Evolutionary conservation across 1,140 invertebrate species (phyloP), one percentile per base, ranked within the genome.

Genomic region (Calephelis nemesis): DNA sequence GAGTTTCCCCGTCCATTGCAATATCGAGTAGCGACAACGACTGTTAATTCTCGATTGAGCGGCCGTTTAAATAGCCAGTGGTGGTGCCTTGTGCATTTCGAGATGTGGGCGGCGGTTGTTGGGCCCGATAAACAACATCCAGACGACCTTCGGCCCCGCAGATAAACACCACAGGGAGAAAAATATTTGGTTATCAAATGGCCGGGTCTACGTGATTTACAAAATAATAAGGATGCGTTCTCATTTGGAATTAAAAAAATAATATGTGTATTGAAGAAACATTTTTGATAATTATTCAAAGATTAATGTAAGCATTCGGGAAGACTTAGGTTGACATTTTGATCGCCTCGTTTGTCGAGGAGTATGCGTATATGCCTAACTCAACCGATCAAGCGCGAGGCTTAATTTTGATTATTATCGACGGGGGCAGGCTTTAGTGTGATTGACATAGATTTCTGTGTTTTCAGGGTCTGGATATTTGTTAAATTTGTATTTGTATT

Each of bases 1-100:
- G 79, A 4, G 87, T 89, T 84, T 91, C 85, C 72, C 81, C 80
- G 62, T 91, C 88, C 88, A 91, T 76, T 62, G 40, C 62, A 50
- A 63, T 19, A 49, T 62, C n/a, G 67, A 64, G 62, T 70, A 63
- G 66, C 65, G 58, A 67, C 45, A 47, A 65, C 68, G 77, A 82
- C 74, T 83, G 78, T 39, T 73, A 40, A 40, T 73, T 78, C 74
- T 74, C 70, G 72, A 75, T 67, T 50, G 69, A 54, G 73, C 72
- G 72, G 66, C 65, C 65, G 75, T 75, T 83, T 90, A 90, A 85
- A 85, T 84, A 84, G 71, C 63, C 70, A 30, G 60, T 63, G 69
- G 65, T 77, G 75, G 65, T 64, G 62, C 66, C 65, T 64, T 52
- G 78, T 84, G 78, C 79, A 82, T 72, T 81, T 70, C 71, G 74